Base-by-base conservation (phyloP, 2,113 vertebrate genomes). In the Ctenodactylus gundi region DNA sequence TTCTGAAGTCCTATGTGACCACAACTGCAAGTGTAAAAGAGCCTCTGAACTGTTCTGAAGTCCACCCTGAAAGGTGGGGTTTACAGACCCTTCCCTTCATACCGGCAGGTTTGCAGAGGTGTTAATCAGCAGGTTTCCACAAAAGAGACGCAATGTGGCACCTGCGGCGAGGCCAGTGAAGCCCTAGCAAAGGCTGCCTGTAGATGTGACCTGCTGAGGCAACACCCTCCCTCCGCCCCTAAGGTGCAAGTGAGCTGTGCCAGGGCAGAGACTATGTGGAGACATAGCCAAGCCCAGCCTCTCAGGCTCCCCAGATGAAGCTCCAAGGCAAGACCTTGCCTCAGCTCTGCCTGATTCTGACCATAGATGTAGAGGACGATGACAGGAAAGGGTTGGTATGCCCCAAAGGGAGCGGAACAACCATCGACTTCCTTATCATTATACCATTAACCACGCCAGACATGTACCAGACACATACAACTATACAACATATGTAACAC, bases 1-100 rank as follows among this genome's bases (percentile, higher is more conserved):
- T 55, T 15, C 23, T 12, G 21, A 21, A 31, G 2, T 18, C 41
- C 57, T 27, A 0, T 4, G 64, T 64, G 55, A 34, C 29, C 53
- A n/a, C 1, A 20, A 36, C 34, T 44, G 3, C 31, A 70, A 21
- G 3, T 18, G 3, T 17, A 1, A 62, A 53, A 25, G 0, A 29
- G 53, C 55, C 62, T 68, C 25, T 36, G 1, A 17, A 21, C 4
- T 64, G 55, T 55, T 80, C 29, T 57, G 36, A 72, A 3, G 13
- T 80, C 44, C 82, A 29, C n/a, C 39, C 6, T 39, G 23, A 49
- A 23, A 90, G 31, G 15, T 13, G 51, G 73, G 8, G 10, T 82
- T 34, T 46, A 3, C 3, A 3, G 25, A 25, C 36, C n/a, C 34
- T 39, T 72, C 44, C 41, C 25, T 29, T 29, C 25, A 31, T 13